Conservation (phyloP, 2,113 vertebrate species). For the Gulo gulo region DNA sequence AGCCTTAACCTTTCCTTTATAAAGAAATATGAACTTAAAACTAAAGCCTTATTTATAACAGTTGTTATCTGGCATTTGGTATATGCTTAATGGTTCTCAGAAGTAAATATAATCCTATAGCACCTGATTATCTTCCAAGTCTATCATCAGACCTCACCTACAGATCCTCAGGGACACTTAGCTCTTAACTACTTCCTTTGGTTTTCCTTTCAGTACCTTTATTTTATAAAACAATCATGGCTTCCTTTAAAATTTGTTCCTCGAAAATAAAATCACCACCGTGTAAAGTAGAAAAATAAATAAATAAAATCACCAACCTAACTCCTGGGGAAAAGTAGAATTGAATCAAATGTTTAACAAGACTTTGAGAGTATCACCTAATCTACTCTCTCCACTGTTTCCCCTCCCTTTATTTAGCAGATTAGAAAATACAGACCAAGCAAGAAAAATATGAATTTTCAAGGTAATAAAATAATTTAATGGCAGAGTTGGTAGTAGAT, state of each 20-base stretch:
- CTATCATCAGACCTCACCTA: background rate
- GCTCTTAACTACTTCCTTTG: conserved; percentile 21
- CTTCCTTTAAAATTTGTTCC: background rate
- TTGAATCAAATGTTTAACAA: conserved; percentile 4
- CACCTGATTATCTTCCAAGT: conserved; percentile 4
- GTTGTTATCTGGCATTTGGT: conserved; percentile 20
- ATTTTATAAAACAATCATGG: background rate
- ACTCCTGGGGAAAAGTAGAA: background rate
- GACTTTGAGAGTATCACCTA: background rate
- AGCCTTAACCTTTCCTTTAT: conserved; percentile 49
- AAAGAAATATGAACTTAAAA: conserved; percentile 37
- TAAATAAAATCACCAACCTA: background rate
- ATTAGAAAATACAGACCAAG: background rate
- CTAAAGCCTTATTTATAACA: conserved; percentile 48
- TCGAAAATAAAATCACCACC: background rate
- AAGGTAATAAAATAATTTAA: background rate
- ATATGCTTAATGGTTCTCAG: conserved; percentile 6
- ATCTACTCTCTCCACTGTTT: background rate
- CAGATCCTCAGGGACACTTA: background rate
- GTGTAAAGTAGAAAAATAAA: no score
- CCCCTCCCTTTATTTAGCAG: background rate
- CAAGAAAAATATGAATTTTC: background rate
- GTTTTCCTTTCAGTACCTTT: conserved; percentile 34
- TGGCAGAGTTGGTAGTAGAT: background rate
- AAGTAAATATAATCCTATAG: conserved; percentile 47